Base-by-base conservation (phyloP, 2,113 vertebrate genomes). In the Hippocampus barbouri region DNA sequence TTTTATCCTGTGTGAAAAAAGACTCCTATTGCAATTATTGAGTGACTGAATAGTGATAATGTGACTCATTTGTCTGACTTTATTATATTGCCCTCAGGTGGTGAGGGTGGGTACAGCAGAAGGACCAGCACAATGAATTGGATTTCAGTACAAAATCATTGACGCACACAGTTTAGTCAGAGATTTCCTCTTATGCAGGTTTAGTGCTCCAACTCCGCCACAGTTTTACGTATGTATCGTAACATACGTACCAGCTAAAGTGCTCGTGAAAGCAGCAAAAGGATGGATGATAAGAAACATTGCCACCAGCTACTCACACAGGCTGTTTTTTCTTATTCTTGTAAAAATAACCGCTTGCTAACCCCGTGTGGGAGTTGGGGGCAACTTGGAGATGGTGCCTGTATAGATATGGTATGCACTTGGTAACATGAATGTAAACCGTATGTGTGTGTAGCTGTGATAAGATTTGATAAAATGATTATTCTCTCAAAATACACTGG, bases 401-500 rank as follows among this genome's bases (percentile, higher is more conserved):
- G 56, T 59, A 4, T 30, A 20, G 59, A 61, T 34, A 27, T 30
- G 27, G 59, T 18, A 15, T 16, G 2, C 59, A 34, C 27, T 61
- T 30, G 59, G 3, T 20, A 34, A 18, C 20, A 25, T 18, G 41
- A 0, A 45, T 47, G 64, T 47, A 47, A 25, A 45, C 47, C 27
- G n/a, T 64, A 10, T 23, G 40, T 27, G 14, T 18, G 8, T 23
- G 53, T 11, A 15, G 59, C 64, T 45, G 21, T 7, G 38, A 65
- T 16, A 65, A 27, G n/a, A 66, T 66, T 49, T 47, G 23, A 16
- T 18, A 16, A 45, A 14, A 23, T 63, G 34, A 63, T 65, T 34
- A 61, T 61, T 61, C 62, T 71, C 49, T 59, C 20, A 64, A 80
- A 71, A 69, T 15, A 69, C 61, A n/a, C 47, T 51, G 8, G 45